These are phyloP conservation scores for Cygnus olor DNA, from an alignment of 2,797 vertebrate species.

Conservation along the genomic window DNA sequence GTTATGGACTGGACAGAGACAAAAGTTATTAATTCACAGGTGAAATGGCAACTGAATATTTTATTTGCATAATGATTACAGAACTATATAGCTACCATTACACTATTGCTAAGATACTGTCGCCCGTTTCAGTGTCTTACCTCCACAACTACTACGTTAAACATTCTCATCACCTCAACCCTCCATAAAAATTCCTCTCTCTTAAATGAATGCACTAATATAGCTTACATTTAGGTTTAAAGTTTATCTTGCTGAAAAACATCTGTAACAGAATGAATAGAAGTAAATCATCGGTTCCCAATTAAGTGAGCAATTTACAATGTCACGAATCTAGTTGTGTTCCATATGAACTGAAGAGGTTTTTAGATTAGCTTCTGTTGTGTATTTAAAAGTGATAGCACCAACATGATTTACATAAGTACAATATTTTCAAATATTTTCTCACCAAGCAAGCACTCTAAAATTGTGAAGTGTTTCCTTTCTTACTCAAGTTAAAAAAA, in stretches of 20 bases:
- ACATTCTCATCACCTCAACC: neutral
- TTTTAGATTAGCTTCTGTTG: slow-evolving; percentile 62
- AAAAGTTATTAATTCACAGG: neutral
- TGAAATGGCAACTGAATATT: slow-evolving; percentile 13
- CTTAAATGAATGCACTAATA: neutral
- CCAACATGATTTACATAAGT: slow-evolving; percentile 64
- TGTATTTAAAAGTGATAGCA: slow-evolving; percentile 68
- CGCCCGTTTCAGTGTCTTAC: neutral
- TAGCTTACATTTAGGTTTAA: neutral
- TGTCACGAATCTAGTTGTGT: slow-evolving; percentile 31
- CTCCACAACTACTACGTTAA: neutral
- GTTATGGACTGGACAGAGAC: neutral
- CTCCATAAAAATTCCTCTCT: neutral
- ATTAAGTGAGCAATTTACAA: slow-evolving; percentile 64
- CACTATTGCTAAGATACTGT: neutral
- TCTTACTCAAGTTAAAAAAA: slow-evolving; percentile 67
- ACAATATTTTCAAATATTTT: slow-evolving; percentile 71
- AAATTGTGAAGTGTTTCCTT: slow-evolving; percentile 74
- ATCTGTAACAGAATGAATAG: neutral
- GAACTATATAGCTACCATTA: neutral
- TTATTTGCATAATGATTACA: slow-evolving; percentile 3
- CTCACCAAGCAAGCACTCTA: slow-evolving; percentile 53
- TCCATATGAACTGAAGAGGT: slow-evolving; percentile 36
- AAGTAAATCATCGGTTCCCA: slow-evolving; percentile 13
- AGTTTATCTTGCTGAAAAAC: neutral